Evolutionary conservation across 2,888 invertebrate genomes (phyloP).

Genomic region (Timandra comae): DNA sequence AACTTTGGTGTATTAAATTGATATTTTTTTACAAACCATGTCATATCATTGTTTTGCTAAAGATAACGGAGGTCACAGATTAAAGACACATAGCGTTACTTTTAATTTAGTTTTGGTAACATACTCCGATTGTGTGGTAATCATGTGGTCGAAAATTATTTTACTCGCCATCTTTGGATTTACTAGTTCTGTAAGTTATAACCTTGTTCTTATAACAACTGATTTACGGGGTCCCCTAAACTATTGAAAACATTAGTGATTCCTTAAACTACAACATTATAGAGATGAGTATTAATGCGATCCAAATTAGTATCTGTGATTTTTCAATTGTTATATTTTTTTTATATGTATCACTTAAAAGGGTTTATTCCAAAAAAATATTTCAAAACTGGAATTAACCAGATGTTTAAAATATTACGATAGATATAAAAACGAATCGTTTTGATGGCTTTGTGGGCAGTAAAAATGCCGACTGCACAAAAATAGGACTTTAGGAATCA

Average conservation of each 20-base stretch:
- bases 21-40: not conserved
- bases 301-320: not conserved
- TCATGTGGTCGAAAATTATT: constrained; percentile 46
- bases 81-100: constrained; percentile 13
- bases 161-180: constrained; percentile 37
- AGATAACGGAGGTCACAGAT: constrained; percentile 10
- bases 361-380: not conserved
- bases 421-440: too few relatives aligned
- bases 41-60: not conserved
- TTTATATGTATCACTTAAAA: not conserved
- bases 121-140: constrained; percentile 5
- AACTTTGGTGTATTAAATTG: too few relatives aligned
- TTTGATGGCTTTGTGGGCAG: too few relatives aligned
- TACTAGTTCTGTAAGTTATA: constrained; percentile 39
- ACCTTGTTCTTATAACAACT: not conserved
- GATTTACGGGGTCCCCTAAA: not conserved
- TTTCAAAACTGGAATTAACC: too few relatives aligned
- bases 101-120: constrained; percentile 9
- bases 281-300: not conserved
- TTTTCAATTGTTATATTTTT: not conserved
- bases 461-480: too few relatives aligned
- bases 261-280: not conserved
- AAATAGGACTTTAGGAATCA: too few relatives aligned
- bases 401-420: too few relatives aligned
- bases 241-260: not conserved